Evolutionary conservation across 2,113 vertebrate species (phyloP).

Genomic region (Pimephales promelas): DNA sequence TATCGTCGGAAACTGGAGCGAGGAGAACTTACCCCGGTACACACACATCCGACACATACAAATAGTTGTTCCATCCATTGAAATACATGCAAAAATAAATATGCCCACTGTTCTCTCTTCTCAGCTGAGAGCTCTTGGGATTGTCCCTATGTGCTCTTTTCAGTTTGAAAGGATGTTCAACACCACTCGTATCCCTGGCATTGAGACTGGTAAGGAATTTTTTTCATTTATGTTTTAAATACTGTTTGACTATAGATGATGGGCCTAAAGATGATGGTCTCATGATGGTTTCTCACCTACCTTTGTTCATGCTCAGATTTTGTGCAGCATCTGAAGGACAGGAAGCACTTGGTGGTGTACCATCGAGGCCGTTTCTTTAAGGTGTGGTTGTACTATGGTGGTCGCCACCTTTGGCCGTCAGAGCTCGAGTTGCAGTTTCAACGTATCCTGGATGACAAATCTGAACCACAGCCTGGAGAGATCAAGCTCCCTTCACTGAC

Average conservation of each 20-base stretch:
- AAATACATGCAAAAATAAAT: background rate
- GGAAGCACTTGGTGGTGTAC: conserved; percentile 88
- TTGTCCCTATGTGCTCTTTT: conserved; percentile 91
- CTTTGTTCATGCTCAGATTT: conserved; percentile 71
- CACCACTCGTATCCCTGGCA: conserved; percentile 89
- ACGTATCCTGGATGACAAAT: conserved; percentile 85
- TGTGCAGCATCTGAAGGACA: conserved; percentile 85
- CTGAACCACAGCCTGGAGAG: conserved; percentile 83
- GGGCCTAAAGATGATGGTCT: background rate
- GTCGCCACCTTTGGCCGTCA: conserved; percentile 80
- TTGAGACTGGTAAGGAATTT: conserved; percentile 80
- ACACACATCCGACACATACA: background rate
- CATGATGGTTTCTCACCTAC: background rate
- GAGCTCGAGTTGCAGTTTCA: conserved; percentile 92
- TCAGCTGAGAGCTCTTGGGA: conserved; percentile 86
- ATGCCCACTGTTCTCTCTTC: background rate
- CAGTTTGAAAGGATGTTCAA: conserved; percentile 97
- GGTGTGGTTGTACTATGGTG: conserved; percentile 86
- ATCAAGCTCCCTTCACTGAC: conserved; percentile 85
- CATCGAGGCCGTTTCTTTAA: conserved; percentile 89
- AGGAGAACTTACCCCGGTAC: conserved; percentile 86
- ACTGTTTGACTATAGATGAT: background rate
- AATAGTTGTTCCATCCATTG: background rate
- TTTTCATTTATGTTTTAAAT: background rate
- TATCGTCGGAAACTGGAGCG: conserved; percentile 91